Conservation (phyloP, 2,113 vertebrate genomes). For the Semicossyphus pulcher region DNA sequence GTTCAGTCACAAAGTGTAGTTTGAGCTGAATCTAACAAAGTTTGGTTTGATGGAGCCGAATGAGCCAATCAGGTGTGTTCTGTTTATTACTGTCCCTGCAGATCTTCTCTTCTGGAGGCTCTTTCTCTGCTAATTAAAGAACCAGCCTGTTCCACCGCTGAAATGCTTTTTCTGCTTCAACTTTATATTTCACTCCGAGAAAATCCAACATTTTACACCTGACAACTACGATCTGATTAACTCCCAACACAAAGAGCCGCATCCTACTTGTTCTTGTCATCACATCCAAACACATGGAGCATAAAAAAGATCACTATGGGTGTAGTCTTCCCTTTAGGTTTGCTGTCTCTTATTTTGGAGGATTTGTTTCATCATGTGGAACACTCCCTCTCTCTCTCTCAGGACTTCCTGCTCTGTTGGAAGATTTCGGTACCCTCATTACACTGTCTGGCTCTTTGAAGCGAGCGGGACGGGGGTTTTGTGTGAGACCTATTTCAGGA, state of each 20-base stretch:
- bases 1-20: too few relatives aligned
- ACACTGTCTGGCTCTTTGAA: constrained; percentile 46
- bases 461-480: constrained; percentile 10
- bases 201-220: not conserved
- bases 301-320: not conserved
- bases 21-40: too few relatives aligned
- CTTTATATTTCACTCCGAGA: not conserved
- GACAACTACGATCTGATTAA: not conserved
- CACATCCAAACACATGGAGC: not conserved
- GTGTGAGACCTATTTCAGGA: constrained; percentile 31
- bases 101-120: not conserved
- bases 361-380: constrained; percentile 45
- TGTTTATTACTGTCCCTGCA: not conserved
- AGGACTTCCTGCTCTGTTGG: constrained; percentile 12
- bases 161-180: not conserved
- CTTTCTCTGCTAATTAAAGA: not conserved
- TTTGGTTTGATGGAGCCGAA: too few relatives aligned
- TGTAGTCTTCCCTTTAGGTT: not conserved
- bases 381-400: not conserved
- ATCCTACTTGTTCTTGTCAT: not conserved
- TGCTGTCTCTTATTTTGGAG: constrained; percentile 12
- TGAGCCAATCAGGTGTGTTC: too few relatives aligned
- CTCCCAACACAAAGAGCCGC: not conserved
- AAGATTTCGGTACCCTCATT: constrained; percentile 22
- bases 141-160: not conserved